Evolutionary conservation across 1,140 invertebrate species (phyloP).

Genomic region (Pseudomyrmex sp.): DNA sequence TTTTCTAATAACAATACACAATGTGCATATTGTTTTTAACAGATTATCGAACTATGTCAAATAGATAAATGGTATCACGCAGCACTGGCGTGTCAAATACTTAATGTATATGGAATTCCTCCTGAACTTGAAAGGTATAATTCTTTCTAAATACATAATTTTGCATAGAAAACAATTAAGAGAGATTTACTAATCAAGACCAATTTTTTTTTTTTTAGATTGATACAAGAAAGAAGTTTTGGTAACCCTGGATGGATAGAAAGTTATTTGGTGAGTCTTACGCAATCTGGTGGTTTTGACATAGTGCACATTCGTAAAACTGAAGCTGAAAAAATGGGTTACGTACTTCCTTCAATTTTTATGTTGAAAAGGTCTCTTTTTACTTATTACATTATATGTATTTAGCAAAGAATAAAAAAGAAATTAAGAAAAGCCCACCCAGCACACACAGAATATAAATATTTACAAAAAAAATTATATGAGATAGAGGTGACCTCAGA

Average conservation of each 20-base stretch:
- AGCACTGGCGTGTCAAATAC: slow-evolving; percentile 87
- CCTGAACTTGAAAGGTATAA: slow-evolving; percentile 87
- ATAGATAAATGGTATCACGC: slow-evolving; percentile 87
- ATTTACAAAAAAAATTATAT: slow-evolving; percentile 1
- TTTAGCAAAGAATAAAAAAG: too few relatives aligned
- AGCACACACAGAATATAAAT: too few relatives aligned
- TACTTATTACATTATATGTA: background rate
- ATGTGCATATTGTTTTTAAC: slow-evolving; percentile 6
- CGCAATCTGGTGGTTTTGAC: slow-evolving; percentile 85
- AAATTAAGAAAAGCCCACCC: too few relatives aligned
- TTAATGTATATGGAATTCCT: slow-evolving; percentile 87
- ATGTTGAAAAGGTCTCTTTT: slow-evolving; percentile 82
- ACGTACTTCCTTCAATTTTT: slow-evolving; percentile 80
- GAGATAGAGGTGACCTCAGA: background rate
- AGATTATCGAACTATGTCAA: slow-evolving; percentile 77
- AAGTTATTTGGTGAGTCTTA: slow-evolving; percentile 87
- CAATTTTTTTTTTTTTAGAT: slow-evolving; percentile 74
- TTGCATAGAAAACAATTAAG: too few relatives aligned
- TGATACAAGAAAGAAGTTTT: slow-evolving; percentile 86
- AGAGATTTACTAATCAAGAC: too few relatives aligned
- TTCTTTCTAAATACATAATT: slow-evolving; percentile 10
- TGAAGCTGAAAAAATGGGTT: slow-evolving; percentile 76
- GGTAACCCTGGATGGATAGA: slow-evolving; percentile 89
- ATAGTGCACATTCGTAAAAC: slow-evolving; percentile 80
- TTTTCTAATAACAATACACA: background rate